phyloP scores from a whole-genome alignment of 2,113 vertebrate genomes.

The Cacatua alba region DNA sequence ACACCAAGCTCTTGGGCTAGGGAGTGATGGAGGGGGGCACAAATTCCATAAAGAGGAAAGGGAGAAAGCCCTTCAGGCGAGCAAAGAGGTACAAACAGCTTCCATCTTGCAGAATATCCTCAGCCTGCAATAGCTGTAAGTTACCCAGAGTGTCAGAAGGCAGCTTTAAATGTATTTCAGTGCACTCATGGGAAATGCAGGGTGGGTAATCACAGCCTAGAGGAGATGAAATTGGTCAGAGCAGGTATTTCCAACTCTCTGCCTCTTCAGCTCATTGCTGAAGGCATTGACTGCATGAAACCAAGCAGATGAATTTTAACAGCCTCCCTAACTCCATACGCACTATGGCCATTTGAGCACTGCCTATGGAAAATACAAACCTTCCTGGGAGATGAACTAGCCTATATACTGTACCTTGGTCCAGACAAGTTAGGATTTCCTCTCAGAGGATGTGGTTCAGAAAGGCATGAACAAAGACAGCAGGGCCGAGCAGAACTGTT shows the following conservation, averaged over 20 bases:
- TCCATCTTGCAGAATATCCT: neutral
- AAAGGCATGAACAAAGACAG: neutral
- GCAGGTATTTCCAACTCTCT: neutral
- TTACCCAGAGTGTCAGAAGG: neutral
- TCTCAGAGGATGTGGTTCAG: neutral
- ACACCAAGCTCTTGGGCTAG: neutral
- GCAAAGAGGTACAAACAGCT: neutral
- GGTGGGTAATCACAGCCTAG: neutral
- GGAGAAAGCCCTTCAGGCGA: neutral
- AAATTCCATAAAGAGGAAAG: neutral
- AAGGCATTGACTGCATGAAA: neutral
- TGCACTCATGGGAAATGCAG: neutral
- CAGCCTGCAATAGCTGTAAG: neutral
- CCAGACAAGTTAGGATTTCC: neutral
- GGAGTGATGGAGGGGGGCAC: neutral
- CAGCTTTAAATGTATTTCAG: neutral
- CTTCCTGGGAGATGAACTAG: neutral
- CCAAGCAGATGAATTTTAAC: neutral
- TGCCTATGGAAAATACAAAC: neutral
- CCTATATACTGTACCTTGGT: neutral
- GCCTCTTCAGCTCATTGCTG: neutral
- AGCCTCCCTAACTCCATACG: neutral
- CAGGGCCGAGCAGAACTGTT: neutral
- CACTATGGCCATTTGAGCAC: neutral
- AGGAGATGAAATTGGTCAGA: neutral